A percentile compares a stretch with the other conserved stretches of the same genome.
These are phyloP conservation scores for Macroramphosus scolopax DNA, from an alignment of 2,797 vertebrate genomes.

Conservation along the genomic window DNA sequence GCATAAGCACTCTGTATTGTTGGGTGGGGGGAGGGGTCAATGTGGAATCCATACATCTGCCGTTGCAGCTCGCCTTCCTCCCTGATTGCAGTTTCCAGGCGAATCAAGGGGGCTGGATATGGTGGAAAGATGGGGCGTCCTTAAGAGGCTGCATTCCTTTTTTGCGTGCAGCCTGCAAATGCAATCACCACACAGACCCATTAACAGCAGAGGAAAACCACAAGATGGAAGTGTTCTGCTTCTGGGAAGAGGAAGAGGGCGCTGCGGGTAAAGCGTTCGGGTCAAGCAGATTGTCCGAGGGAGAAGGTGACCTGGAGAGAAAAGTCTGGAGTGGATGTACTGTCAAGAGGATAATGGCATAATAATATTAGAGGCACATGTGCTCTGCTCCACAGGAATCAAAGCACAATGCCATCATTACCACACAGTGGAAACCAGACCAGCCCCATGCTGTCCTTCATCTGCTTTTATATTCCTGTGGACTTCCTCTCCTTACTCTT, in stretches of 20 bases:
- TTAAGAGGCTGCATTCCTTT: conserved; percentile 25
- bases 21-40: conserved; percentile 37
- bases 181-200: conserved; percentile 7
- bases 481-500: conserved; percentile 12
- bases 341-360: background rate
- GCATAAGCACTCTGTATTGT: conserved; percentile 46
- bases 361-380: conserved; percentile 22
- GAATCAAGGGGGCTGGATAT: conserved; percentile 31
- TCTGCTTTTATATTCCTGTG: conserved; percentile 10
- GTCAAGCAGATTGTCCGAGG: background rate
- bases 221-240: background rate
- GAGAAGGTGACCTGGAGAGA: background rate
- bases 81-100: conserved; percentile 19
- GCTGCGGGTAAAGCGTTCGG: background rate
- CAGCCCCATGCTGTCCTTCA: conserved; percentile 10
- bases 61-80: conserved; percentile 24
- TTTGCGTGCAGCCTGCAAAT: conserved; percentile 13
- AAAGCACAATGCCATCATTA: too few species aligned
- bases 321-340: background rate
- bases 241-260: background rate
- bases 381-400: conserved; percentile 29
- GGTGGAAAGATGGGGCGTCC: background rate
- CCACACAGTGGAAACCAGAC: conserved; percentile 19
- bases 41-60: conserved; percentile 56
- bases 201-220: conserved; percentile 1